Evolutionary conservation across 1,140 invertebrate species (phyloP).

Genomic region (Caenorhabditis tropicalis): DNA sequence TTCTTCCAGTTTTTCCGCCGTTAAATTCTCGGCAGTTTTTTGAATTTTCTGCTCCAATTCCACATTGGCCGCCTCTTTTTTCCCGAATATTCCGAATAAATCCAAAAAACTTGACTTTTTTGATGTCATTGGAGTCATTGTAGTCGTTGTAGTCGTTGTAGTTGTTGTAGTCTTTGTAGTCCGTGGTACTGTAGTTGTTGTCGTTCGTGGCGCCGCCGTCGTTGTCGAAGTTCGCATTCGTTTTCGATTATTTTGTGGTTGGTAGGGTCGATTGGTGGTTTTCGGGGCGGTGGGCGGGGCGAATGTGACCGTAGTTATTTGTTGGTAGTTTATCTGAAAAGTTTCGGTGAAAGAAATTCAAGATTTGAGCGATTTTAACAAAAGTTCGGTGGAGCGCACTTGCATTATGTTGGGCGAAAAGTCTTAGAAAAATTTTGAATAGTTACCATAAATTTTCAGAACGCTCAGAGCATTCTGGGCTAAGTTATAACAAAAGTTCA

Average conservation of each 20-base stretch:
- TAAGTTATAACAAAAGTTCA: too few relatives aligned
- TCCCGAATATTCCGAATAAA: slow-evolving; percentile 28
- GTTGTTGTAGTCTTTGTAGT: slow-evolving; percentile 45
- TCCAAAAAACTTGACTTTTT: slow-evolving; percentile 40
- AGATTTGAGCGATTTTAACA: not conserved
- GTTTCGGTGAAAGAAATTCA: not conserved
- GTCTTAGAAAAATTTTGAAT: too few relatives aligned
- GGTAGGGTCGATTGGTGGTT: not conserved
- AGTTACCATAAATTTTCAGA: too few relatives aligned
- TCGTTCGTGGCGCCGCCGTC: slow-evolving; percentile 31
- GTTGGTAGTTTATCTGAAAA: slow-evolving; percentile 14
- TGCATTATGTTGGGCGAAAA: not conserved
- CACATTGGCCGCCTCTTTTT: slow-evolving; percentile 10
- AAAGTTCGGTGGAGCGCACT: slow-evolving; percentile 4
- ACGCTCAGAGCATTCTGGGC: too few relatives aligned
- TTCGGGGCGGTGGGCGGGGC: not conserved
- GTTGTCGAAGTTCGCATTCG: slow-evolving; percentile 28
- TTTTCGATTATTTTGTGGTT: slow-evolving; percentile 29
- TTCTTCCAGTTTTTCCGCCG: slow-evolving; percentile 4
- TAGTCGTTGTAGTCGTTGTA: slow-evolving; percentile 48
- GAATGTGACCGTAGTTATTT: slow-evolving; percentile 3
- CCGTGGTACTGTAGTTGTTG: slow-evolving; percentile 35
- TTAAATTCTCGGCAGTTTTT: not conserved
- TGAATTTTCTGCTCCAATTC: slow-evolving; percentile 27
- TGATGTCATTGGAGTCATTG: not conserved